Evolutionary conservation across 2,113 vertebrate genomes (phyloP).

Genomic region (Miniopterus natalensis): DNA sequence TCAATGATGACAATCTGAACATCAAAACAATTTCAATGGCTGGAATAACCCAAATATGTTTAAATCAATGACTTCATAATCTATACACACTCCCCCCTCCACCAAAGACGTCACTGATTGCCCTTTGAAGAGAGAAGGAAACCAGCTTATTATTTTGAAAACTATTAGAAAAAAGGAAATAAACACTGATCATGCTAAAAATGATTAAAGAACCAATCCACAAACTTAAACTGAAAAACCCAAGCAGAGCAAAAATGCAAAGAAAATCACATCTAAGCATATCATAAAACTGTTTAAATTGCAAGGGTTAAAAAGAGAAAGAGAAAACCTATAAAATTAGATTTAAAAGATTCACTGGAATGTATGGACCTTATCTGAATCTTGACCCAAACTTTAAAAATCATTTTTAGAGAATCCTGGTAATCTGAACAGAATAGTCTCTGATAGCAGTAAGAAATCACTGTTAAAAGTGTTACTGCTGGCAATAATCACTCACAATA

Average conservation of each 20-base stretch:
- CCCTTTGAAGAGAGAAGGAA: background rate
- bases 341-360: background rate
- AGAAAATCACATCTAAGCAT: background rate
- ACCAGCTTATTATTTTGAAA: constrained; percentile 13
- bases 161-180: background rate
- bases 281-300: background rate
- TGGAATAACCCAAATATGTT: background rate
- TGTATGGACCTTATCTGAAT: background rate
- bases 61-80: background rate
- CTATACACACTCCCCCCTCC: background rate
- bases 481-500: background rate
- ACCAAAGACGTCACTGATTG: background rate
- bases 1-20: background rate
- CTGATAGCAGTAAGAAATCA: background rate
- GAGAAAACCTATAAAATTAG: background rate
- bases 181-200: background rate
- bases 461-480: background rate
- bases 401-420: background rate
- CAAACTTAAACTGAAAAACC: background rate
- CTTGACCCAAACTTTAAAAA: constrained; percentile 24
- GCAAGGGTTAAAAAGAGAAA: background rate
- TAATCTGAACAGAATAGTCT: background rate
- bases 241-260: background rate
- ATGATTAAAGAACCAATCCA: background rate
- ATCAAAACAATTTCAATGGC: background rate